phyloP scores from a whole-genome alignment of 1,140 invertebrate species.

The Polyergus mexicanus region DNA sequence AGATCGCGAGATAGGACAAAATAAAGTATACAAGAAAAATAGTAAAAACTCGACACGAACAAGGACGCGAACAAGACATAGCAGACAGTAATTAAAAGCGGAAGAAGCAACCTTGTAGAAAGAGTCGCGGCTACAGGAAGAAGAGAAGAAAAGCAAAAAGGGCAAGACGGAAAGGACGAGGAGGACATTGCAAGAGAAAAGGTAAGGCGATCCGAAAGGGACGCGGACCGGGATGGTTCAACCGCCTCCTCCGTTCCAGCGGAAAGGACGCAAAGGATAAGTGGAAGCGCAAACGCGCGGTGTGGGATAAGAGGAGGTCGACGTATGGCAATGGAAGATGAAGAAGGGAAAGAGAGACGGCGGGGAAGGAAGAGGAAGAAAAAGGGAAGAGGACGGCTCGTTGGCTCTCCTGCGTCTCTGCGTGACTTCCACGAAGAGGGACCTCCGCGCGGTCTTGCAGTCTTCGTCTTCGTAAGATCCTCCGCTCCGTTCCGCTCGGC shows the following conservation, averaged over 20 bases:
- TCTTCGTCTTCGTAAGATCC: slow-evolving; percentile 50
- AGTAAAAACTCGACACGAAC: background rate
- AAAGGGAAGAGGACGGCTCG: slow-evolving; percentile 59
- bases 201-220: slow-evolving; percentile 24
- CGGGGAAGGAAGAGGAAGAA: slow-evolving; percentile 20
- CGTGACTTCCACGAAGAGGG: slow-evolving; percentile 77
- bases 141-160: background rate
- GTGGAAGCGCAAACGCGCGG: slow-evolving; percentile 29
- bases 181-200: slow-evolving; percentile 3
- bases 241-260: slow-evolving; percentile 5
- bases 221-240: background rate
- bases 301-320: slow-evolving; percentile 26
- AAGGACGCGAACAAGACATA: background rate
- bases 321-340: slow-evolving; percentile 3
- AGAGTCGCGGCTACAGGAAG: slow-evolving; percentile 28
- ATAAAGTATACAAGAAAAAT: background rate
- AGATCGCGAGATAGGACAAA: background rate
- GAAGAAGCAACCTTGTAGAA: slow-evolving; percentile 20
- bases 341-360: background rate
- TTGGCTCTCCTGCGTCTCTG: slow-evolving; percentile 64
- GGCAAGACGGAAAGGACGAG: slow-evolving; percentile 8
- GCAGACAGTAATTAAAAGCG: slow-evolving; percentile 33
- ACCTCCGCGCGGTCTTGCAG: slow-evolving; percentile 69
- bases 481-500: slow-evolving; percentile 14
- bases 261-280: slow-evolving; percentile 54